Evolutionary conservation across 2,888 invertebrate species (phyloP).

Genomic region (Pyrochroa serraticornis): DNA sequence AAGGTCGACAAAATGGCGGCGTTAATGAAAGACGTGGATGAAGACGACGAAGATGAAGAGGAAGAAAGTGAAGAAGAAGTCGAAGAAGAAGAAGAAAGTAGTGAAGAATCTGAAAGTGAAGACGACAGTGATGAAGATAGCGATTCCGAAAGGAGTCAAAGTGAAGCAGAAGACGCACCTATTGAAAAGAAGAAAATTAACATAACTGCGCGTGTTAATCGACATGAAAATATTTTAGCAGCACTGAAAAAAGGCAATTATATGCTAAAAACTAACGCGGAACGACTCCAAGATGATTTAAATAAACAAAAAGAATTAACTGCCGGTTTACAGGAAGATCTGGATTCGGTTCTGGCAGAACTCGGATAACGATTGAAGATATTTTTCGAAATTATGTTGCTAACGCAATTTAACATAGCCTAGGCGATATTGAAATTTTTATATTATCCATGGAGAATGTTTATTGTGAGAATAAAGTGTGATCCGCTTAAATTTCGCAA

Average conservation of each 20-base stretch:
- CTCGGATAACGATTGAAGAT: slow-evolving; percentile 65
- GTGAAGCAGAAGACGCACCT: slow-evolving; percentile 68
- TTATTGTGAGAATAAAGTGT: slow-evolving; percentile 32
- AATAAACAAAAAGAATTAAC: slow-evolving; percentile 83
- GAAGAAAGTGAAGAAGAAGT: slow-evolving; percentile 65
- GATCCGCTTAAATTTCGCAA: slow-evolving; percentile 21
- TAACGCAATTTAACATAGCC: slow-evolving; percentile 13
- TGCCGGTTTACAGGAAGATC: slow-evolving; percentile 76
- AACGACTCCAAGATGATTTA: slow-evolving; percentile 84
- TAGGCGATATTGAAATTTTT: slow-evolving; percentile 28
- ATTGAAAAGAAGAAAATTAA: slow-evolving; percentile 71
- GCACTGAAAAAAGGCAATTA: slow-evolving; percentile 89
- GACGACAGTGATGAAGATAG: slow-evolving; percentile 68
- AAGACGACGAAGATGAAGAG: slow-evolving; percentile 70
- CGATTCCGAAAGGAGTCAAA: slow-evolving; percentile 67
- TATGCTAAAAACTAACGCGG: slow-evolving; percentile 85
- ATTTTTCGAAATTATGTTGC: slow-evolving; percentile 6
- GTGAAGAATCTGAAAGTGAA: slow-evolving; percentile 68
- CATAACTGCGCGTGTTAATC: slow-evolving; percentile 68
- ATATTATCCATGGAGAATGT: slow-evolving; percentile 25
- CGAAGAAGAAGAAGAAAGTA: slow-evolving; percentile 58
- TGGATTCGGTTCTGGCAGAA: slow-evolving; percentile 86
- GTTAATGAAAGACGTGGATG: slow-evolving; percentile 80
- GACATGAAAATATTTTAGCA: slow-evolving; percentile 78
- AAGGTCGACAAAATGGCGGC: slow-evolving; percentile 90